phyloP scores from a whole-genome alignment of 1,140 invertebrate genomes.

The Cyrtorhinus lividipennis region DNA sequence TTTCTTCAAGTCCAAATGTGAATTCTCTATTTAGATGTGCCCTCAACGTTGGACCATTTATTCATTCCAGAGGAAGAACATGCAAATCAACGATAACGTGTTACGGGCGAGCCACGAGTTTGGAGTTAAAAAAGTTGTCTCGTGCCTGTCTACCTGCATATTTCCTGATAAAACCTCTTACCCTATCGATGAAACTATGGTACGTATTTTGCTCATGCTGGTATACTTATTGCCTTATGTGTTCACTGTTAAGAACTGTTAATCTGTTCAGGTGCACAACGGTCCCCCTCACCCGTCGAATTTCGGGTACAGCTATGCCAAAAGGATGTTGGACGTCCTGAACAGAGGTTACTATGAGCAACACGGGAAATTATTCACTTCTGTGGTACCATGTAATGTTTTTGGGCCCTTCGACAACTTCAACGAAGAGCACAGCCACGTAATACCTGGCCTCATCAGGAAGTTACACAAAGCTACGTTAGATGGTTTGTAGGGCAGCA shows the following conservation, averaged over 20 bases:
- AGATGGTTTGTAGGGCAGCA: no score
- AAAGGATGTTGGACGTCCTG: conserved; percentile 88
- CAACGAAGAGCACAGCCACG: conserved; percentile 65
- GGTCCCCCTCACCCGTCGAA: conserved; percentile 95
- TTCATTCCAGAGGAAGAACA: conserved; percentile 59
- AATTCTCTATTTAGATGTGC: no score
- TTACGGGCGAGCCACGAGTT: conserved; percentile 61
- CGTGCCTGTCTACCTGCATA: conserved; percentile 96
- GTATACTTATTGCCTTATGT: not conserved
- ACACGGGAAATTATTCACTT: conserved; percentile 71
- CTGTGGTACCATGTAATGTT: conserved; percentile 95
- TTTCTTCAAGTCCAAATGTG: not conserved
- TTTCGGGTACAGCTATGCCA: conserved; percentile 97
- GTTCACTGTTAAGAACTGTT: not conserved
- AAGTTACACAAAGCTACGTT: conserved; percentile 56
- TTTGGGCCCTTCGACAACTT: conserved; percentile 96
- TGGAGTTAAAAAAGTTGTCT: conserved; percentile 84
- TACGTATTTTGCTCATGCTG: conserved; percentile 31
- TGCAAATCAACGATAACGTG: conserved; percentile 93
- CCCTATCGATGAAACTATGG: conserved; percentile 97
- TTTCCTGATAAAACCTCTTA: conserved; percentile 97
- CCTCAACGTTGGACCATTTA: no score
- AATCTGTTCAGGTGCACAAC: conserved; percentile 59
- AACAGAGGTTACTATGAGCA: conserved; percentile 74
- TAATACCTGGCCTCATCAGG: conserved; percentile 84